phyloP scores from a whole-genome alignment of 2,888 invertebrate species.

The Drosophila macrothrix region DNA sequence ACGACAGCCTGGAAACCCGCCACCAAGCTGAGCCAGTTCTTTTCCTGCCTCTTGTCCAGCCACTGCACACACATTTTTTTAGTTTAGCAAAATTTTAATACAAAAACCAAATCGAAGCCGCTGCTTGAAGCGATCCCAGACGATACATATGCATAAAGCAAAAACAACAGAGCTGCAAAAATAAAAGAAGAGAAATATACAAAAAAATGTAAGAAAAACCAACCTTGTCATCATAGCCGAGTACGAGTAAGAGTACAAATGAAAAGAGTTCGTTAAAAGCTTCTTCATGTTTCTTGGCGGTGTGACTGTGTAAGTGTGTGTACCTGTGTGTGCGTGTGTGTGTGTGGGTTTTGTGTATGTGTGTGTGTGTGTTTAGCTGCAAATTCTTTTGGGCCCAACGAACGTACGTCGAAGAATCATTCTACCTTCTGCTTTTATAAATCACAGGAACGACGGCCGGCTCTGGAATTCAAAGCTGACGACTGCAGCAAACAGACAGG shows the following conservation, averaged over 20 bases:
- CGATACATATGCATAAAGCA: conserved; percentile 76
- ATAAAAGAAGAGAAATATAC: conserved; percentile 35
- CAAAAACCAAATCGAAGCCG: conserved; percentile 69
- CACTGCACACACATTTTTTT: conserved; percentile 42
- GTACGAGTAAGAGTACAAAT: conserved; percentile 73
- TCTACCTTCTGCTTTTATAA: conserved; percentile 77
- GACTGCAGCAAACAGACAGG: conserved; percentile 75
- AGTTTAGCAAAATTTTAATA: conserved; percentile 78
- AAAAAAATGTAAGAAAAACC: conserved; percentile 41
- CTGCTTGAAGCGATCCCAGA: conserved; percentile 67
- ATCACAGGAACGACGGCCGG: conserved; percentile 72
- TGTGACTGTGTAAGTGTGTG: conserved; percentile 13
- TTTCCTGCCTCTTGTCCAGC: conserved; percentile 25
- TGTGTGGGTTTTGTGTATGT: conserved; percentile 15
- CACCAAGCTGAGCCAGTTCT: conserved; percentile 35
- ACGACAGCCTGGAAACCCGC: conserved; percentile 49
- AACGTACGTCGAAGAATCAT: conserved; percentile 63
- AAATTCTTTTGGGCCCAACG: conserved; percentile 71
- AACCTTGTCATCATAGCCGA: conserved; percentile 74
- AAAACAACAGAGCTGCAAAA: conserved; percentile 44
- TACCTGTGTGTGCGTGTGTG: conserved; percentile 12
- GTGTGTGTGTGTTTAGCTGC: conserved; percentile 57
- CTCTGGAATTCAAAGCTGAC: conserved; percentile 76
- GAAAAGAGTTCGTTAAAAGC: conserved; percentile 81
- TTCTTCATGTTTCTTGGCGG: conserved; percentile 75